Conservation (phyloP, 2,113 vertebrate species). For the Pseudorectes ferrugineus region DNA sequence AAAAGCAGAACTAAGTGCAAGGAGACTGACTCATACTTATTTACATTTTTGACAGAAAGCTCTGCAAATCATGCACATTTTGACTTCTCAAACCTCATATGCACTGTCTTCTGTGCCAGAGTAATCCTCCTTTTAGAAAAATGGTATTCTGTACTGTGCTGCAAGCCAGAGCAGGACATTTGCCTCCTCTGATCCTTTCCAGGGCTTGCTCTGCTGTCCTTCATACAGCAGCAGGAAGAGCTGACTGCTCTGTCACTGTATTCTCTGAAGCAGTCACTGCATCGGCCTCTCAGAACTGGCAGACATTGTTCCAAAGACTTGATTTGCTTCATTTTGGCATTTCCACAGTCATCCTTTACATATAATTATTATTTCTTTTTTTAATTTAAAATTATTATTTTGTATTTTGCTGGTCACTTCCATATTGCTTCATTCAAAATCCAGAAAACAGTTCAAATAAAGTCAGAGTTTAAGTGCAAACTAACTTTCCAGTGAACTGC, state of each 20-base stretch:
- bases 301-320: constrained; percentile 60
- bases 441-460: constrained; percentile 77
- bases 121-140: constrained; percentile 24
- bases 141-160: not conserved
- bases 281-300: constrained; percentile 19
- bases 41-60: constrained; percentile 63
- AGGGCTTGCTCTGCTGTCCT: constrained; percentile 20
- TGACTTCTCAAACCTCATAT: not conserved
- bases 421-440: constrained; percentile 86
- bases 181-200: not conserved
- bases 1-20: constrained; percentile 47
- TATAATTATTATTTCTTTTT: constrained; percentile 26
- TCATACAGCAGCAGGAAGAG: not conserved
- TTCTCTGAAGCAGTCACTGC: constrained; percentile 33
- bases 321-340: constrained; percentile 71
- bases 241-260: constrained; percentile 17
- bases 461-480: constrained; percentile 77
- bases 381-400: constrained; percentile 65
- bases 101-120: constrained; percentile 38
- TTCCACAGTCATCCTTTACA: constrained; percentile 72
- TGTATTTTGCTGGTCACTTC: constrained; percentile 79
- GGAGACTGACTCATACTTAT: constrained; percentile 52
- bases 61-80: not conserved
- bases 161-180: not conserved
- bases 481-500: constrained; percentile 72